Base-by-base conservation (phyloP, 2,888 invertebrate genomes). In the Stenotaenia linearis region DNA sequence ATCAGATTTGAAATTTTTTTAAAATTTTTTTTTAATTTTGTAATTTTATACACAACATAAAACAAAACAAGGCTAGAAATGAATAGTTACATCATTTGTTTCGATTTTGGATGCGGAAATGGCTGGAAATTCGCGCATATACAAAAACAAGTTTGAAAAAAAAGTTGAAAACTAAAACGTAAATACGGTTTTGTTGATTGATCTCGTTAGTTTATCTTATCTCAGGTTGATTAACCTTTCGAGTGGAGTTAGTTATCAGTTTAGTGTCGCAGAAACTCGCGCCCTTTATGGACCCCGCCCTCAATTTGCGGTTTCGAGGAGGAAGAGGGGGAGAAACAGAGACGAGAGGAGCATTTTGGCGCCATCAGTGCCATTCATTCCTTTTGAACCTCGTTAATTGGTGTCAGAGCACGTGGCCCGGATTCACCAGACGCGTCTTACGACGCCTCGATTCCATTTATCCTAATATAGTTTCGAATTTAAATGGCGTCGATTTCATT, bases 311-410 rank as follows among this genome's bases (percentile, higher is more conserved):
- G 69, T 69, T 69, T 40, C 18, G 28, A 25, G 28, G 4, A 28
- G 69, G 69, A 69, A 69, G 69, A n/a, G 28, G 69, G n/a, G 69
- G 25, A 23, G 25, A 10, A 28, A 6, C 12, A 28, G 69, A 28
- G 69, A 69, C 21, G 50, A 69, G 69, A 69, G 28, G 69, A 69
- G 50, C 50, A 21, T 50, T 69, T 69, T 69, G 69, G 69, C 69
- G 69, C 69, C 69, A 69, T 69, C 69, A 69, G 25, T 69, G 69
- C 69, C 69, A 69, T 69, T 69, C 69, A 69, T 69, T 69, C 69
- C 69, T 69, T 69, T 28, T 69, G 25, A 69, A 28, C 69, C 69
- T 69, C 69, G 69, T 69, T 69, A 69, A 69, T 69, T 69, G 69
- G 23, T 69, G 69, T 69, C 69, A 69, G 28, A 69, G 69, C 69